Percentiles rank a stretch among this genome's conserved stretches.
Conservation (phyloP, 2,797 vertebrate species). For the Phataginus tricuspis region DNA sequence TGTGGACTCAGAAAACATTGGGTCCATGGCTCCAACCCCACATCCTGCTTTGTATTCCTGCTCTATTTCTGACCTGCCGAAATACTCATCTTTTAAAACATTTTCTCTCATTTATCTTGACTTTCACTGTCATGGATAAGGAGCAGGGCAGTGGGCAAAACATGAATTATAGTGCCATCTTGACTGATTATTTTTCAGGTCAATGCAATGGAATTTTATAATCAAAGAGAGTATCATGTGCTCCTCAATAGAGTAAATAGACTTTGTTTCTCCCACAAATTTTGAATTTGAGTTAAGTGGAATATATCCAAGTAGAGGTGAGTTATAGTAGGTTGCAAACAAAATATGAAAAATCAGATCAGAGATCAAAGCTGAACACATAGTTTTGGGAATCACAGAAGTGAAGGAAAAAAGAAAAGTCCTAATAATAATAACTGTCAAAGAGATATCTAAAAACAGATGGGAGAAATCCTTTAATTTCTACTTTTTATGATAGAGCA, state of each 20-base stretch:
- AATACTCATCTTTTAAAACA: not conserved
- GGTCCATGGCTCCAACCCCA: not conserved
- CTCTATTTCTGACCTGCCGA: not conserved
- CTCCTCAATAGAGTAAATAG: not conserved
- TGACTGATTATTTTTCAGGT: not conserved
- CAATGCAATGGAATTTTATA: slow-evolving; percentile 27
- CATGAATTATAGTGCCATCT: not conserved
- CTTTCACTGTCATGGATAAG: not conserved
- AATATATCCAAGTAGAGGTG: not conserved
- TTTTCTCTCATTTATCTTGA: not conserved
- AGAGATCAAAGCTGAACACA: not conserved
- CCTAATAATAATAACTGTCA: not conserved
- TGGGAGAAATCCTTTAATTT: slow-evolving; percentile 14
- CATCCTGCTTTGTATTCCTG: not conserved
- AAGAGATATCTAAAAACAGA: slow-evolving; percentile 13
- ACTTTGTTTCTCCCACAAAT: not conserved
- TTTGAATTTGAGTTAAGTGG: not conserved
- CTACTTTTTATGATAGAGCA: slow-evolving; percentile 1
- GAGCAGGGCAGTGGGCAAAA: not conserved
- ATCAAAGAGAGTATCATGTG: not conserved
- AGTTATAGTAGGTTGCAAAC: not conserved
- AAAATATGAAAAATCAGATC: not conserved
- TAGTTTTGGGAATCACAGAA: not conserved
- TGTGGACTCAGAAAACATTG: not conserved
- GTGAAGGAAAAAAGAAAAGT: not conserved